A percentile compares a stretch with the other conserved stretches of the same genome.
Conservation (phyloP, 2,888 invertebrate genomes). For the Nymphalis polychloros region DNA sequence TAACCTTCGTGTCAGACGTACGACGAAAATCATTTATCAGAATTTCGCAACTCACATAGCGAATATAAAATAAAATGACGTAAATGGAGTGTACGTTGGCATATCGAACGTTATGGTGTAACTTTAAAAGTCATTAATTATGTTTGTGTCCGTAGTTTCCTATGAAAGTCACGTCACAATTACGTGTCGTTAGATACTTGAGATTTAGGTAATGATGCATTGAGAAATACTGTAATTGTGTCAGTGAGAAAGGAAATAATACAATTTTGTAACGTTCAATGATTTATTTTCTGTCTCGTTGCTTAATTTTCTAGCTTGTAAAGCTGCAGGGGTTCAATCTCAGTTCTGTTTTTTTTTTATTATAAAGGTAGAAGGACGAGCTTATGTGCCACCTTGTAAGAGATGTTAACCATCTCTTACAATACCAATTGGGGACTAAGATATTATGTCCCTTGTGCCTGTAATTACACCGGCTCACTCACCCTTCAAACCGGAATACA, state of each 20-base stretch:
- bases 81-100: conserved; percentile 47
- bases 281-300: no score
- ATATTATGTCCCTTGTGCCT: no score
- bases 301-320: neutral
- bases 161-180: conserved; percentile 2
- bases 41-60: conserved; percentile 50
- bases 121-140: conserved; percentile 24
- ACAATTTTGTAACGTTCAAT: neutral
- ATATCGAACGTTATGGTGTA: conserved; percentile 17
- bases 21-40: conserved; percentile 60
- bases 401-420: no score
- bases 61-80: conserved; percentile 45
- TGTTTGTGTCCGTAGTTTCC: conserved; percentile 12
- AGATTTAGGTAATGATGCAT: neutral
- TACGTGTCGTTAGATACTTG: neutral
- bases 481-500: no score
- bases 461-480: no score
- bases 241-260: neutral
- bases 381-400: no score
- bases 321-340: no score
- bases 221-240: neutral
- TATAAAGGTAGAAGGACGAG: no score
- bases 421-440: no score
- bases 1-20: conserved; percentile 20
- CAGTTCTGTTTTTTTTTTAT: no score